Evolutionary conservation across 1,140 invertebrate species (phyloP).

Genomic region (Venustaconcha ellipsiformis): DNA sequence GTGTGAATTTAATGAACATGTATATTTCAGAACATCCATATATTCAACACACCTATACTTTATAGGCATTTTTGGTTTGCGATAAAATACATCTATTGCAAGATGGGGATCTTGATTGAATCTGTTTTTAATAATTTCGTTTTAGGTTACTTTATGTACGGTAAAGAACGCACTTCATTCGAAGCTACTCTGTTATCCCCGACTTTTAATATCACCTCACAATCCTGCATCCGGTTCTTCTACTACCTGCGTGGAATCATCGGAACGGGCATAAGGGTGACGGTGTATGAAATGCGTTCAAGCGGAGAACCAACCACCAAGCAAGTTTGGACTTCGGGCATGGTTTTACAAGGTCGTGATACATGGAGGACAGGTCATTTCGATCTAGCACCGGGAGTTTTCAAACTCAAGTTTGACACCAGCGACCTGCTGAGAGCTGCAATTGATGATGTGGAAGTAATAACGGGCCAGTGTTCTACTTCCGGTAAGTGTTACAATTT

Average conservation of each 20-base stretch:
- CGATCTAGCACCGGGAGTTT: slow-evolving; percentile 35
- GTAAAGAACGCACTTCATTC: slow-evolving; percentile 13
- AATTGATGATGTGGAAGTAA: slow-evolving; percentile 41
- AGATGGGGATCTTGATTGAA: not conserved
- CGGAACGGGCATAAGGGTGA: slow-evolving; percentile 19
- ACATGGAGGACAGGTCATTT: slow-evolving; percentile 45
- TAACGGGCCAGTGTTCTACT: slow-evolving; percentile 32
- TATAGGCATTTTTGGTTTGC: not conserved
- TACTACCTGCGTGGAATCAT: slow-evolving; percentile 44
- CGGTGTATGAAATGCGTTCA: slow-evolving; percentile 9
- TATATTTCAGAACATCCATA: not conserved
- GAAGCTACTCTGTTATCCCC: slow-evolving; percentile 36
- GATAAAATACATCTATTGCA: not conserved
- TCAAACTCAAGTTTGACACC: slow-evolving; percentile 34
- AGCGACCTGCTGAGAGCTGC: slow-evolving; percentile 28
- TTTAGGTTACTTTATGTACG: slow-evolving; percentile 28
- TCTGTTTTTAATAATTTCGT: not conserved
- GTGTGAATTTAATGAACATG: not conserved
- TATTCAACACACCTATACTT: not conserved
- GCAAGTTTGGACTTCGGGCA: not conserved
- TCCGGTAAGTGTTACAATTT: slow-evolving; percentile 31
- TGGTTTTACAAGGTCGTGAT: slow-evolving; percentile 16
- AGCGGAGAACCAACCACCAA: not conserved
- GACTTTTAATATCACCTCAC: slow-evolving; percentile 28
- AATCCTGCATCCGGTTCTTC: slow-evolving; percentile 48